phyloP scores from a whole-genome alignment of 2,797 vertebrate genomes.

The Garrulus glandarius region DNA sequence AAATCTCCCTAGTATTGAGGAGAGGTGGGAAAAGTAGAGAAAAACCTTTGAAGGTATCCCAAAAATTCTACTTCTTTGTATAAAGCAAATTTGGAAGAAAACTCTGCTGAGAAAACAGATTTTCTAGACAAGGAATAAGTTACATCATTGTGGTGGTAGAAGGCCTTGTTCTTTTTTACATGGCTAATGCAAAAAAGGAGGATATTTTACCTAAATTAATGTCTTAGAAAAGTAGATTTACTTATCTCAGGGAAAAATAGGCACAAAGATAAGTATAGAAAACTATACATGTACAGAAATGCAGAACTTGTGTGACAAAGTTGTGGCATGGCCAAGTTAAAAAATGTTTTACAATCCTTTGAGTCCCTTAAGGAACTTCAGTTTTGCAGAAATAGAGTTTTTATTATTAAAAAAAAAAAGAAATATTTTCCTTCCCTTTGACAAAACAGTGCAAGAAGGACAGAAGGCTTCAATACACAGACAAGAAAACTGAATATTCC shows the following conservation, averaged over 20 bases:
- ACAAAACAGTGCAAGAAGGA: not conserved
- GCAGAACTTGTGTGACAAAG: rapidly evolving
- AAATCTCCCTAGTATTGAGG: not conserved
- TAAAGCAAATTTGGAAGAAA: not conserved
- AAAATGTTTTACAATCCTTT: not conserved
- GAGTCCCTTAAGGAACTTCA: not conserved
- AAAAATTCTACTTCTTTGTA: not conserved
- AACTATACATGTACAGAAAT: rapidly evolving
- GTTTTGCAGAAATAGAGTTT: not conserved
- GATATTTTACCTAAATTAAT: not conserved
- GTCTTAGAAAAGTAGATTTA: not conserved
- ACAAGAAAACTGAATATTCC: not conserved
- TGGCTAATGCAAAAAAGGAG: not conserved
- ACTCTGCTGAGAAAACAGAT: not conserved
- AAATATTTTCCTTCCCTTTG: not conserved
- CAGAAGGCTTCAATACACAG: not conserved
- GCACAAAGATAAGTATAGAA: not conserved
- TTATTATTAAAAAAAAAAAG: not conserved
- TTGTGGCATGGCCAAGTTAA: rapidly evolving
- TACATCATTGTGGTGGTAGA: rapidly evolving
- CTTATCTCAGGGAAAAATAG: not conserved
- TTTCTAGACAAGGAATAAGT: not conserved
- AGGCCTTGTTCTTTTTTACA: not conserved
- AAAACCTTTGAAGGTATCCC: not conserved
- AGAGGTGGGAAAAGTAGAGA: not conserved